phyloP scores from a whole-genome alignment of 2,797 vertebrate genomes.

The Silurus aristotelis region DNA sequence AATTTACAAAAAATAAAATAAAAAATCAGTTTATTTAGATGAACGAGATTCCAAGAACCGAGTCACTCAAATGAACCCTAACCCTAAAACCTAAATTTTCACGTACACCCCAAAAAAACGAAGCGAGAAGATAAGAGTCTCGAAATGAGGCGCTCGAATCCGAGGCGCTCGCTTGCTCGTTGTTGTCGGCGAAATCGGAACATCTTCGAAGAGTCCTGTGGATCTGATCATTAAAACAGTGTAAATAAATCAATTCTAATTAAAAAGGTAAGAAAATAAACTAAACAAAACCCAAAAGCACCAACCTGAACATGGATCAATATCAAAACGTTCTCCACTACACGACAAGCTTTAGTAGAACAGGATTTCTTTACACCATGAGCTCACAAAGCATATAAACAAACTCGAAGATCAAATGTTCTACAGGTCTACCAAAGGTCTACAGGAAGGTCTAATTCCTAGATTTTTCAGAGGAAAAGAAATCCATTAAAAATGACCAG shows the following conservation, averaged over 20 bases:
- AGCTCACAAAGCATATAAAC: too few relatives aligned
- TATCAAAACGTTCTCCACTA: constrained; percentile 54
- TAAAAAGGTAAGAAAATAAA: not conserved
- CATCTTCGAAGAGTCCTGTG: constrained; percentile 58
- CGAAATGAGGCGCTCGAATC: constrained; percentile 58
- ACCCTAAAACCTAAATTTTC: constrained; percentile 72
- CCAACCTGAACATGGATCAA: constrained; percentile 71
- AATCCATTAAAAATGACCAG: too few relatives aligned
- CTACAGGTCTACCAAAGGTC: too few relatives aligned
- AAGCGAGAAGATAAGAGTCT: constrained; percentile 56
- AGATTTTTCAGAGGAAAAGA: too few relatives aligned
- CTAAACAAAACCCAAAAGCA: constrained; percentile 14
- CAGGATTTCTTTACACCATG: constrained; percentile 37
- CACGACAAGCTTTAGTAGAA: not conserved
- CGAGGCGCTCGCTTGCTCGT: constrained; percentile 58
- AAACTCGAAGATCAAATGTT: too few relatives aligned
- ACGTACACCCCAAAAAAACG: constrained; percentile 46
- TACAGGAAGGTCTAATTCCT: too few relatives aligned
- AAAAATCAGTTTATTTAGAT: too few relatives aligned
- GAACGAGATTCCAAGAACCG: too few relatives aligned
- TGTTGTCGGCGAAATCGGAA: constrained; percentile 62
- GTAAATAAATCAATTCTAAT: too few relatives aligned
- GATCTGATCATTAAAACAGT: constrained; percentile 58
- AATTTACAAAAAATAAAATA: too few relatives aligned
- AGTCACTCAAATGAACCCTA: too few relatives aligned